Base-by-base conservation (phyloP, 2,888 invertebrate genomes). In the Caenorhabditis macrosperma region DNA sequence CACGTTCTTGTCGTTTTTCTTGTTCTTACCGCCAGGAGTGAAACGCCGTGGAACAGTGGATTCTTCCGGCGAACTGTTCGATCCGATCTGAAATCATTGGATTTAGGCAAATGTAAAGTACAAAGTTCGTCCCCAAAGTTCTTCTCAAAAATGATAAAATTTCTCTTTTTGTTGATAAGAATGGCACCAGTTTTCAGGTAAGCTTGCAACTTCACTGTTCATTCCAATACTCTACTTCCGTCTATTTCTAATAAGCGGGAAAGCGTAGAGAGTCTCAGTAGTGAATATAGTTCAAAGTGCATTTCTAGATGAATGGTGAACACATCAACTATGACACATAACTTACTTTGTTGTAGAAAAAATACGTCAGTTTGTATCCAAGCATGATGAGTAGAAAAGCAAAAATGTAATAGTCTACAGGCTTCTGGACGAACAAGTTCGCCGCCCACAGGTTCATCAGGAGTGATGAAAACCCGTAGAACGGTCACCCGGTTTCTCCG, bases 1-100 rank as follows among this genome's bases (percentile, higher is more conserved):
- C 48, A 72, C 72, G 15, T 52, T 28, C 55, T 72, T 72, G 17
- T 28, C 55, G 12, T 22, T 54, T n/a, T 57, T 57, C 35, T 64
- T 63, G 24, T 57, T 54, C 63, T 72, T 64, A 38, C 72, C 64
- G 48, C 50, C 57, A 5, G 17, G 44, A 9, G 28, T 38, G 12
- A 7, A 35, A n/a, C 30, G 22, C 7, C 17, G 38, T 64, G 63
- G 5, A 24, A 22, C 9, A n/a, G n/a, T n/a, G n/a, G 63, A 26
- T 20, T 72, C 63, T 2, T 72, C 72, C 33, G 55, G 61, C 15
- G 61, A 20, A 35, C 46, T 7, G 20, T 28, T 54, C 12, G 72
- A 7, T 12, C 35, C 54, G 35, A 41, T 7, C 72, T 72, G 57
- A 26, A 72, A 72, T 48, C 4, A 66, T 38, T 48, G 17, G 33